Base-by-base conservation (phyloP, 2,888 invertebrate genomes). In the Galerucella nymphaeae region DNA sequence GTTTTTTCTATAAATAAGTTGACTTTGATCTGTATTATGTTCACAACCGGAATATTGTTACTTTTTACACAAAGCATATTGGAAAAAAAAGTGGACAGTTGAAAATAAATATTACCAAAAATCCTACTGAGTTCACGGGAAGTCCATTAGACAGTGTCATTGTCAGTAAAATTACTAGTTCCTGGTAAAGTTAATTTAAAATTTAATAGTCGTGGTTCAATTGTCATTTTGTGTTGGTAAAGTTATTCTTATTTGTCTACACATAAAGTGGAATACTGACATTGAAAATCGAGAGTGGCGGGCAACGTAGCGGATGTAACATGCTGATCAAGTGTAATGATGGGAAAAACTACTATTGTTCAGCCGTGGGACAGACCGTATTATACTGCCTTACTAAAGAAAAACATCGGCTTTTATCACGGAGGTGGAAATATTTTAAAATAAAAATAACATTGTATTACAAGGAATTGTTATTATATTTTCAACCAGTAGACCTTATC, bases 251-350 rank as follows among this genome's bases (percentile, higher is more conserved):
- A 82, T 83, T 82, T 81, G 80, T 82, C 80, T 80, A 79, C 74
- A 67, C 23, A 18, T 41, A 57, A 63, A 66, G 48, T 66, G 71
- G 48, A 71, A 48, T 66, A 64, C 68, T 84, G 86, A 86, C 86
- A 86, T 86, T 86, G 86, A 86, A 86, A 85, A 86, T 83, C 84
- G 85, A 85, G 86, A 86, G 86, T 85, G 82, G 80, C 83, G 84
- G 82, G 83, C 55, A 48, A 38, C 42, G 42, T 63, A 84, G 82
- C 85, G 85, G 85, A 85, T 86, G 85, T 86, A 83, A 82, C 86
- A 86, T 86, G 86, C 86, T 86, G 86, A 86, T 86, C 86, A 85
- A 83, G 85, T 84, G 86, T 87, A 87, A 87, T 86, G 86, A 87
- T 87, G 86, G 86, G 86, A 87, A 87, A 83, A 84, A 77, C 77